Evolutionary conservation across 2,888 invertebrate genomes (phyloP), one percentile per base, ranked within the genome.

Genomic region (Emmelina monodactyla): DNA sequence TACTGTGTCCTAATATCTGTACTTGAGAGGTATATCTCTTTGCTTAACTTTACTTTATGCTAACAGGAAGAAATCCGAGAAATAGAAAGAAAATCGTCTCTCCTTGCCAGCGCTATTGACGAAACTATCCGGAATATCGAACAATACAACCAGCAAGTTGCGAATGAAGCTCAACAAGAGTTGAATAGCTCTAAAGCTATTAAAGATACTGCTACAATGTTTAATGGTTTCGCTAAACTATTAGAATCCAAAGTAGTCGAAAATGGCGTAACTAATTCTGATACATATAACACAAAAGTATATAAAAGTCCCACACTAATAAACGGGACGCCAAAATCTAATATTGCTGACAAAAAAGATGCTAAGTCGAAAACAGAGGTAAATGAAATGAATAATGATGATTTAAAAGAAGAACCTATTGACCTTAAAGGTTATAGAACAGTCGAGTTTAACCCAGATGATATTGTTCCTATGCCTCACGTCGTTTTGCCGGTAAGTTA

Each of bases 1-100:
- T n/a, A n/a, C n/a, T n/a, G n/a, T n/a, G n/a, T n/a, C n/a, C n/a
- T n/a, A n/a, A n/a, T n/a, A n/a, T n/a, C n/a, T n/a, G n/a, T n/a
- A n/a, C n/a, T n/a, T n/a, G n/a, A n/a, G n/a, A n/a, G n/a, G n/a
- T n/a, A n/a, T n/a, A n/a, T n/a, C n/a, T n/a, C n/a, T n/a, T n/a
- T n/a, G n/a, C n/a, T n/a, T n/a, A n/a, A n/a, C n/a, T n/a, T n/a
- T n/a, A n/a, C n/a, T n/a, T n/a, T n/a, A n/a, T n/a, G n/a, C n/a
- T n/a, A n/a, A 46, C 50, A 78, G 78, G 78, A 72, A 46, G 75
- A 76, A 45, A 69, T 76, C 19, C 49, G 63, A 37, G 76, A 78
- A 51, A 75, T 76, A 9, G 66, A 62, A 43, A 53, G 70, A 35
- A 71, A 66, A 42, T 73, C 76, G 1, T 67, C 72, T 0, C 62